These are phyloP conservation scores for Aphelocoma californica DNA, from an alignment of 2,797 vertebrate genomes.

Conservation along the genomic window DNA sequence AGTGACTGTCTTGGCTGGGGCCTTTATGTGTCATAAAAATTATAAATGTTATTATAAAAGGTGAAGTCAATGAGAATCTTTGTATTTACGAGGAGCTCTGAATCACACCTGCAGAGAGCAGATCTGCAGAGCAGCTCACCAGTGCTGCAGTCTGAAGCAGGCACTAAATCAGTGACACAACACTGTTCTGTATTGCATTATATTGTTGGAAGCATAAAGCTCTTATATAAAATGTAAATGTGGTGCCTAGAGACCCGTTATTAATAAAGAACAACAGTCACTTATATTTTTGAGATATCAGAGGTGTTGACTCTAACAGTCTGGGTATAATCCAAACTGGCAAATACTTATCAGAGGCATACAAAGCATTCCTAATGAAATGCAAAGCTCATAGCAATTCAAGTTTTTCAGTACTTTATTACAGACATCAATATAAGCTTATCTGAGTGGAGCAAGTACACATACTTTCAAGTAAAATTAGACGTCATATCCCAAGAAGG, in stretches of 20 bases:
- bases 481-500: not conserved
- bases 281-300: not conserved
- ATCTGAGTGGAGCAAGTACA: constrained; percentile 19
- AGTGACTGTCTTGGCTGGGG: not conserved
- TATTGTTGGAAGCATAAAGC: not conserved
- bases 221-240: constrained; percentile 3
- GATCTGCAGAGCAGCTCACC: not conserved
- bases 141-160: not conserved
- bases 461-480: constrained; percentile 41
- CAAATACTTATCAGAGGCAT: constrained; percentile 29
- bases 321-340: constrained; percentile 31
- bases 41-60: constrained; percentile 7
- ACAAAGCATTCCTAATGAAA: constrained; percentile 32
- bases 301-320: not conserved
- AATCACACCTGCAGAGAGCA: not conserved
- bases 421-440: constrained; percentile 34
- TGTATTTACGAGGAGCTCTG: not conserved
- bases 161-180: not conserved
- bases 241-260: not conserved
- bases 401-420: constrained; percentile 20
- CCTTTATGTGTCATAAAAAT: not conserved
- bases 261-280: constrained; percentile 4
- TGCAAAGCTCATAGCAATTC: constrained; percentile 29
- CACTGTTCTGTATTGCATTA: not conserved
- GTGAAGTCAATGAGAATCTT: not conserved